Evolutionary conservation across 2,113 vertebrate species (phyloP).

Genomic region (Bubalus kerabau): DNA sequence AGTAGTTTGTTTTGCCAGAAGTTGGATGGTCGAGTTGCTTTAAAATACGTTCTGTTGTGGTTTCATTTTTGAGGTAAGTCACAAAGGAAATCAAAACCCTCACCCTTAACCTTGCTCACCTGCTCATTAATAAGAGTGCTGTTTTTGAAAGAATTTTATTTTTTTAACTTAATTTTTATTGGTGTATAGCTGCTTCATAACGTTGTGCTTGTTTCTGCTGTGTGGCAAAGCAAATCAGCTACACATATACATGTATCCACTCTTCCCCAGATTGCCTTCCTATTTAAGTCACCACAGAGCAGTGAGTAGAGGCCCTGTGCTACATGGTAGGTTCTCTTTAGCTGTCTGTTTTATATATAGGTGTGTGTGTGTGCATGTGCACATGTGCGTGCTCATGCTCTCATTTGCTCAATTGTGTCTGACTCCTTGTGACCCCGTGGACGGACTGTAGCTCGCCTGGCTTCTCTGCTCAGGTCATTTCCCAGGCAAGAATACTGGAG

Average conservation of each 20-base stretch:
- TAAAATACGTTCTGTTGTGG: background rate
- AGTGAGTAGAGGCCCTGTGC: background rate
- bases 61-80: background rate
- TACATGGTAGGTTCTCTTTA: background rate
- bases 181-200: background rate
- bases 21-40: background rate
- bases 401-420: background rate
- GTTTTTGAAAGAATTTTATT: background rate
- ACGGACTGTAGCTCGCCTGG: accelerated
- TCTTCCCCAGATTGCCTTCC: background rate
- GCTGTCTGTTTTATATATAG: background rate
- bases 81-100: background rate
- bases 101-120: accelerated
- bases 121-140: background rate
- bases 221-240: accelerated
- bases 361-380: background rate
- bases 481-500: background rate
- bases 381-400: accelerated
- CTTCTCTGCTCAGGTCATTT: background rate
- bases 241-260: background rate
- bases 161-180: background rate
- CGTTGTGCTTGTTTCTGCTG: background rate
- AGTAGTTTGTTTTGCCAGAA: background rate
- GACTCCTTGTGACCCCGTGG: background rate
- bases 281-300: background rate